Conservation (phyloP, 2,888 invertebrate genomes). For the Netelia melanura region DNA sequence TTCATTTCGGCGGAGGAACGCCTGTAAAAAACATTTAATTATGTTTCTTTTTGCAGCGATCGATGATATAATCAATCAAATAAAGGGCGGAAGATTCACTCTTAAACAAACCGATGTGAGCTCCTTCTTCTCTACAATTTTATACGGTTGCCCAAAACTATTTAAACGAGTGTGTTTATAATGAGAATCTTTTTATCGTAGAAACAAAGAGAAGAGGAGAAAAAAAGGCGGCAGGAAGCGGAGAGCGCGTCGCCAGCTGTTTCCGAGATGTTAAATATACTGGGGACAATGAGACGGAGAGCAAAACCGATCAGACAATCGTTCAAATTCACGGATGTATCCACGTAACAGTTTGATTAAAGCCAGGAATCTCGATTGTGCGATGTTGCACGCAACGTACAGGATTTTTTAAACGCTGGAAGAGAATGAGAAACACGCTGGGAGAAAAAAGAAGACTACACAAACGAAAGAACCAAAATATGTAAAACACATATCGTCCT, state of each 20-base stretch:
- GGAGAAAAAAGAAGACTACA: constrained; percentile 21
- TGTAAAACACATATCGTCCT: constrained; percentile 30
- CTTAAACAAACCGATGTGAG: constrained; percentile 88
- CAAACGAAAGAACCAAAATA: constrained; percentile 22
- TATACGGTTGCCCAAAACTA: neutral
- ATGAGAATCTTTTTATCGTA: constrained; percentile 67
- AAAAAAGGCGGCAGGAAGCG: constrained; percentile 87
- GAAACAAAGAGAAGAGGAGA: constrained; percentile 86
- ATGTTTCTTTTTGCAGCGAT: constrained; percentile 85
- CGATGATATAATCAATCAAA: constrained; percentile 91
- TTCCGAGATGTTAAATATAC: constrained; percentile 89
- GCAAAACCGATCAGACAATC: constrained; percentile 85
- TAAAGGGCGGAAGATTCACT: constrained; percentile 91
- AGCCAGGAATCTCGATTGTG: neutral
- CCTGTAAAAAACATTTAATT: constrained; percentile 11
- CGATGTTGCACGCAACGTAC: constrained; percentile 14
- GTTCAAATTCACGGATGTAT: constrained; percentile 75
- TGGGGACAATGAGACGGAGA: constrained; percentile 87
- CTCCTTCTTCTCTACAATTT: constrained; percentile 42
- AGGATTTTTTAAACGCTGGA: constrained; percentile 7
- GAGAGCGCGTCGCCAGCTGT: constrained; percentile 86
- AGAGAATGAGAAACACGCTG: constrained; percentile 6
- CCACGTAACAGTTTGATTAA: constrained; percentile 70
- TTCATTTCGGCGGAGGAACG: neutral
- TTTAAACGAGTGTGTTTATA: constrained; percentile 10